phyloP scores from a whole-genome alignment of 23 tunicate genomes.

The Clavelina lepadiformis region DNA sequence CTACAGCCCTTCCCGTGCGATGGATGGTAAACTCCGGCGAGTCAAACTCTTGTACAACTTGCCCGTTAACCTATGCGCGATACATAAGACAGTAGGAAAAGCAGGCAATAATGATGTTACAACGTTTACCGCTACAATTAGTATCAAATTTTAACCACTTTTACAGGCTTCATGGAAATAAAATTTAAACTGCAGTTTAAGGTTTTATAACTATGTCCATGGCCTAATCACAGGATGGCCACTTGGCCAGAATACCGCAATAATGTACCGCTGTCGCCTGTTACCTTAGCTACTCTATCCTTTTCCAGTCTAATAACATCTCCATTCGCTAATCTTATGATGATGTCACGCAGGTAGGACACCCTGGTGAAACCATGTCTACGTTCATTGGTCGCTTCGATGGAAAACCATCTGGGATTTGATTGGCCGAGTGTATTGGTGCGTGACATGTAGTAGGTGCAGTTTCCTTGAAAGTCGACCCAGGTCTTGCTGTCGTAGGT shows the following conservation, averaged over 20 bases:
- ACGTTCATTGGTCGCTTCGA: conserved; percentile 30
- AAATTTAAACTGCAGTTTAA: too few species aligned
- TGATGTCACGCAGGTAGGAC: conserved; percentile 16
- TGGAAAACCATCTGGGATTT: conserved; percentile 22
- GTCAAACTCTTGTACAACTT: conserved; percentile 4
- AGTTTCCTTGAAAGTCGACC: conserved; percentile 55
- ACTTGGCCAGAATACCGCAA: too few species aligned
- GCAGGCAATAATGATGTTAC: too few species aligned
- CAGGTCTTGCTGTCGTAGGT: conserved; percentile 31
- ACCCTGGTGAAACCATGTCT: conserved; percentile 22
- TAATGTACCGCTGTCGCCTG: too few species aligned
- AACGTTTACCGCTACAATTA: too few species aligned
- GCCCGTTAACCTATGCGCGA: conserved; percentile 34
- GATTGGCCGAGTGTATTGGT: conserved; percentile 16
- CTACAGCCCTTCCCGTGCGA: conserved; percentile 23
- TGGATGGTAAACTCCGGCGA: neutral
- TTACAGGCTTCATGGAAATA: too few species aligned
- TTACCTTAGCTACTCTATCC: conserved; percentile 13
- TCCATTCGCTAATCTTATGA: conserved; percentile 7
- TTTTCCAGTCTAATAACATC: conserved; percentile 12
- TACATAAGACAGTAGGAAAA: too few species aligned
- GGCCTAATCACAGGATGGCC: too few species aligned
- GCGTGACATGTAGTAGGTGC: conserved; percentile 45
- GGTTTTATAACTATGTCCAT: too few species aligned
- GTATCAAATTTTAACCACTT: too few species aligned